Base-by-base conservation (phyloP, 2,888 invertebrate species). In the Saturnia japonica region DNA sequence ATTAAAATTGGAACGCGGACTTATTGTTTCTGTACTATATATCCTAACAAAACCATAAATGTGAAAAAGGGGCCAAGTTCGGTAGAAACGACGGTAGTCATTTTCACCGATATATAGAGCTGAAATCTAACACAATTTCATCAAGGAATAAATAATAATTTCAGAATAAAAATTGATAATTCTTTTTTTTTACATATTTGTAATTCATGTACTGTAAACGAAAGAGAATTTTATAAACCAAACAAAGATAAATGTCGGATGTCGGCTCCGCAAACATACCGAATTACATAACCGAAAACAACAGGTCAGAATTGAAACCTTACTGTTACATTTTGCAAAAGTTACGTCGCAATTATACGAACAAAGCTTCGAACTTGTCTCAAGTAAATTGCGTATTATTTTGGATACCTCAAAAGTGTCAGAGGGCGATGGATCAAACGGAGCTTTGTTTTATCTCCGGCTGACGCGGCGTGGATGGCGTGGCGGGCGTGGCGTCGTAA, bases 381-480 rank as follows among this genome's bases (percentile, higher is more conserved):
- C 85, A 88, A 88, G 85, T 80, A 85, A 89, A 87, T 87, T 88
- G 85, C 78, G 79, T 83, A 77, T 80, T 84, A 83, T 73, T 66
- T 45, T 68, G 82, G 85, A 77, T 75, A 83, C 87, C 71, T 73
- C 82, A 82, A 82, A 90, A 83, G 81, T 85, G 85, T 72, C 77
- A 70, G 78, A 82, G 89, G 90, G 86, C 74, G 84, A 76, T 76
- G 81, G 88, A 90, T 91, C 91, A 91, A 91, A 90, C 83, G 85
- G 42, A 70, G 77, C 80, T 82, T 91, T 91, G 91, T 91, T 90
- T 91, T 90, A 90, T 90, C 88, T 88, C 75, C 74, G 74, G 69
- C 75, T 80, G 80, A 79, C 76, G 74, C 72, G 74, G 73, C 72
- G 71, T 69, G 70, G 68, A 34, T 16, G 60, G 16, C 60, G 60